phyloP scores from a whole-genome alignment of 2,797 vertebrate genomes.

The Galagoides demidoff region DNA sequence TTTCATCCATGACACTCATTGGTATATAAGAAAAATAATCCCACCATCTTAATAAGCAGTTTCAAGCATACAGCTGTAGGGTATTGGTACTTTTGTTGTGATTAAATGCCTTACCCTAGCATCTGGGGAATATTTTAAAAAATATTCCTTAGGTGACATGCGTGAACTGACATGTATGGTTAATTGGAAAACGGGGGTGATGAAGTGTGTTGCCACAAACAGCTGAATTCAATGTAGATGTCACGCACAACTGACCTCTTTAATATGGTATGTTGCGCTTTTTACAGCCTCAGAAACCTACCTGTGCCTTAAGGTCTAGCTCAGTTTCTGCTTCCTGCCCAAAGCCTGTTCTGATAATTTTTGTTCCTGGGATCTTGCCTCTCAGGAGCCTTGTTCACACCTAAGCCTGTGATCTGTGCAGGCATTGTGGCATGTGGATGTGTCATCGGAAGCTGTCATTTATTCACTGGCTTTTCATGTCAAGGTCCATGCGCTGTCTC shows the following conservation, averaged over 20 bases:
- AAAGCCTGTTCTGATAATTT: background rate
- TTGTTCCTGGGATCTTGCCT: background rate
- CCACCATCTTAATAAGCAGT: background rate
- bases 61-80: conserved; percentile 25
- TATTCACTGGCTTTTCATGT: background rate
- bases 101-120: conserved; percentile 32
- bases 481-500: background rate
- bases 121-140: too few species aligned
- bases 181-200: background rate
- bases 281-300: background rate
- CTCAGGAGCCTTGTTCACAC: background rate
- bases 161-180: background rate
- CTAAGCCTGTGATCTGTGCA: background rate
- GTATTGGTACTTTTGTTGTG: conserved; percentile 2
- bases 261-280: background rate
- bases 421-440: background rate
- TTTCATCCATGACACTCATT: conserved; percentile 4
- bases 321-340: background rate
- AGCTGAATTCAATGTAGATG: conserved; percentile 26
- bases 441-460: background rate
- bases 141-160: conserved; percentile 3
- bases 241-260: background rate
- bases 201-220: background rate
- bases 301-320: background rate
- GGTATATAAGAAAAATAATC: conserved; percentile 32